Evolutionary conservation across 2,888 invertebrate species (phyloP), one percentile per base, ranked within the genome.

Genomic region (Lithophane ornitopus): DNA sequence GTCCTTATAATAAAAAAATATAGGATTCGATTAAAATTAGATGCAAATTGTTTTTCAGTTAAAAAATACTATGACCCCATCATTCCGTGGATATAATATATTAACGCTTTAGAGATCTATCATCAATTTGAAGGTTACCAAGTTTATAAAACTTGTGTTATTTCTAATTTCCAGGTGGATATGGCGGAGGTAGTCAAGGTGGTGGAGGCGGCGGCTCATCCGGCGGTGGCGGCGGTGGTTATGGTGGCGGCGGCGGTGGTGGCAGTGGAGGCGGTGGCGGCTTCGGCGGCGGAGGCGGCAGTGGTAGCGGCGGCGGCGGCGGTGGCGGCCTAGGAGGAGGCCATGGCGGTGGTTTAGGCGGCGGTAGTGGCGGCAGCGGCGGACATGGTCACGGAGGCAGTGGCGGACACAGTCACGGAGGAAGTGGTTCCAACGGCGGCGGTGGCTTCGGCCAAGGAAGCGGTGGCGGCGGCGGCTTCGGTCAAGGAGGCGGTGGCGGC

Each of bases 211-310:
- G 87, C 12, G 88, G 87, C 1, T 19, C 12, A 19, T 74, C 81
- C 2, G 87, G 89, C 3, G 85, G 88, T 26, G 82, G 85, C 19
- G 70, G 74, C 19, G 78, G 67, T 0, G 70, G 80, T 6, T 62
- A 70, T 11, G 67, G 74, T 1, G 78, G 76, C 1, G 22, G 68
- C 1, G 34, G 88, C 26, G 74, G 83, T 0, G 78, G 83, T 0
- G 86, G 88, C 2, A 88, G 89, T 6, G 82, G 86, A 3, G 62
- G 76, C 7, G 83, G 84, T 3, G 82, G 86, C 3, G 78, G 82
- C 22, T 83, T 88, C n/a, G 88, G 89, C 19, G 86, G 87, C 1
- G 68, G 87, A 1, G 85, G 87, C 0, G 89, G 86, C 16, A 59
- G 75, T 14, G 87, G 90, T 22, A 89, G 90, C 2, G 56, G 41